Evolutionary conservation across 2,888 invertebrate species (phyloP).

Genomic region (Saturnia japonica): DNA sequence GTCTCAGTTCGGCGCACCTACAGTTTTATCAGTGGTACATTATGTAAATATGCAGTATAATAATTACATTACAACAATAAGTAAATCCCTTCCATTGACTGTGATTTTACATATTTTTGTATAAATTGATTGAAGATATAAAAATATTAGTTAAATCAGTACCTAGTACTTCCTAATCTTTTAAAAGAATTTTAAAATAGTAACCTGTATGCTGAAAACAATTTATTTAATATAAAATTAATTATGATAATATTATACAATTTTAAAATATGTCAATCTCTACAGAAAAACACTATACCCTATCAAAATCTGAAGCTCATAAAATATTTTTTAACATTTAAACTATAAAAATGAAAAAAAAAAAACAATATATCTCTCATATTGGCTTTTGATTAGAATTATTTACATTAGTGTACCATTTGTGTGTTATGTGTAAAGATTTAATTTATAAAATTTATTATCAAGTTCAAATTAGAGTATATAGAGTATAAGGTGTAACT

Average conservation of each 20-base stretch:
- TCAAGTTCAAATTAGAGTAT: not conserved
- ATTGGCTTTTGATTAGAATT: not conserved
- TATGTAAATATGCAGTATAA: not conserved
- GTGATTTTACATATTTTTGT: not conserved
- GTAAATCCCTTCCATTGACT: not conserved
- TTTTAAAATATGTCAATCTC: not conserved
- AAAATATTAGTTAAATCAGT: not conserved
- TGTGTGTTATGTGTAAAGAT: not conserved
- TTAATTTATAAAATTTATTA: not conserved
- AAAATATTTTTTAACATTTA: not conserved
- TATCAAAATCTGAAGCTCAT: not conserved
- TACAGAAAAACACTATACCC: not conserved
- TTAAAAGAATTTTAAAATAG: not conserved
- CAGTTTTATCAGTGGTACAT: not conserved
- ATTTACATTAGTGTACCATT: not conserved
- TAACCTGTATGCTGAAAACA: not conserved
- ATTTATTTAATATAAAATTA: not conserved
- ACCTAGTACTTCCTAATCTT: not conserved
- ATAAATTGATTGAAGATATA: not conserved
- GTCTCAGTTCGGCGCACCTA: conserved; percentile 11
- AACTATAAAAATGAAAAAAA: no score
- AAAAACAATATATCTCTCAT: not conserved
- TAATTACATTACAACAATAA: not conserved
- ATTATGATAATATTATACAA: not conserved
- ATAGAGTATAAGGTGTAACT: not conserved